Conservation (phyloP, 2,888 invertebrate species). For the Rhabditoides inermis region DNA sequence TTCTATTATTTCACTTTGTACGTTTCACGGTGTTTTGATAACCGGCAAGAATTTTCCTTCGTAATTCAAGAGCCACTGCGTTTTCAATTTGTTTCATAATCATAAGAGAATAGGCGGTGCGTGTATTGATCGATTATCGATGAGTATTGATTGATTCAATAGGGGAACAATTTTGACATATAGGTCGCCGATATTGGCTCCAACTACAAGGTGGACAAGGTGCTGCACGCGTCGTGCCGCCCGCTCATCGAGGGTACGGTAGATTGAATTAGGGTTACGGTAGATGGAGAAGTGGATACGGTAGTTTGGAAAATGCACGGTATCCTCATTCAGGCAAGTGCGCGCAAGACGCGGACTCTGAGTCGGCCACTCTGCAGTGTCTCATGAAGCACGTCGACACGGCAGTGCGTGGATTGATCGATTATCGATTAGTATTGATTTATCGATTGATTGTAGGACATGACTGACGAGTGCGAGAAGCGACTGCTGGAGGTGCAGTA, state of each 20-base stretch:
- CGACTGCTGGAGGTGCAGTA: slow-evolving; percentile 86
- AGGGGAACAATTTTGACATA: too few species aligned
- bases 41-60: too few species aligned
- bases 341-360: slow-evolving; percentile 40
- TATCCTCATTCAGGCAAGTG: slow-evolving; percentile 55
- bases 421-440: too few species aligned
- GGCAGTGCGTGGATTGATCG: too few species aligned
- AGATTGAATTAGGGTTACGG: not conserved
- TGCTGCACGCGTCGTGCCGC: slow-evolving; percentile 44
- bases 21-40: too few species aligned
- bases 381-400: slow-evolving; percentile 76
- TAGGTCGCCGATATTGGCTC: slow-evolving; percentile 84
- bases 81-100: too few species aligned
- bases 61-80: too few species aligned
- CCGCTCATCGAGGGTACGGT: slow-evolving; percentile 35
- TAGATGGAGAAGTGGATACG: not conserved
- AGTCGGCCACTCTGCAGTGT: slow-evolving; percentile 69
- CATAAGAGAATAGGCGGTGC: too few species aligned
- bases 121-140: too few species aligned
- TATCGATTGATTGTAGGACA: too few species aligned
- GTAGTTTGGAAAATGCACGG: not conserved
- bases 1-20: too few species aligned
- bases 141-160: too few species aligned
- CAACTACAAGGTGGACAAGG: slow-evolving; percentile 79
- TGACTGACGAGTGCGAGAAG: slow-evolving; percentile 81